Evolutionary conservation across 2,113 vertebrate species (phyloP), one percentile per base, ranked within the genome.

Genomic region (Alectura lathami): DNA sequence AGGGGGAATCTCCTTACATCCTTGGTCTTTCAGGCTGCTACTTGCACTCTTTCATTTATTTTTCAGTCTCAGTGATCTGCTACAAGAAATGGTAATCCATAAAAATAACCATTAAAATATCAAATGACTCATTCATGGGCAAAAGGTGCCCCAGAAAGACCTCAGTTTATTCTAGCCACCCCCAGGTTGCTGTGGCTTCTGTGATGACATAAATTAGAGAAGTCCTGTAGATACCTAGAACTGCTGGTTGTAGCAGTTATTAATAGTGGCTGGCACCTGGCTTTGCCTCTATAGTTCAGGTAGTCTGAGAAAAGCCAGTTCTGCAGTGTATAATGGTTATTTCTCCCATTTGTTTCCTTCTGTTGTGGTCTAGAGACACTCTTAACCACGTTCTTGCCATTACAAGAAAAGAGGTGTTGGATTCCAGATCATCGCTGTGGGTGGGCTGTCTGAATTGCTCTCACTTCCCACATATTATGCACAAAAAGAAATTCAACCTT

Each of bases 1-100:
- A 32, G 57, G 56, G 21, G n/a, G 11, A 34, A 42, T 1, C 12
- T n/a, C 15, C 11, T 60, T 45, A 30, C 0, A 0, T 67, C 30
- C 20, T 45, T 48, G 20, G 3, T 68, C 15, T 51, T 24, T 67
- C 48, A 73, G 24, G 17, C 36, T 60, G 48, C 29, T 70, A 4
- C 27, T 93, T 68, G 16, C 36, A 9, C 48, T 74, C 47, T 11
- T 54, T 77, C 24, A 27, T 32, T 16, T 47, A 4, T 48, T 93
- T 89, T 83, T 54, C 43, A 86, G 0, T 48, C 24, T 73, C 21
- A 45, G 20, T 24, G 8, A 4, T 51, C 40, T 73, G 11, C 38
- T 85, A 24, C 24, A 81, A 42, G 38, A 3, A 67, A 21, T 9
- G 17, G 27, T 34, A 77, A 62, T 7, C 11, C n/a, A 50, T 38